Evolutionary conservation across 2,888 invertebrate genomes (phyloP).

Genomic region (Agrochola macilenta): DNA sequence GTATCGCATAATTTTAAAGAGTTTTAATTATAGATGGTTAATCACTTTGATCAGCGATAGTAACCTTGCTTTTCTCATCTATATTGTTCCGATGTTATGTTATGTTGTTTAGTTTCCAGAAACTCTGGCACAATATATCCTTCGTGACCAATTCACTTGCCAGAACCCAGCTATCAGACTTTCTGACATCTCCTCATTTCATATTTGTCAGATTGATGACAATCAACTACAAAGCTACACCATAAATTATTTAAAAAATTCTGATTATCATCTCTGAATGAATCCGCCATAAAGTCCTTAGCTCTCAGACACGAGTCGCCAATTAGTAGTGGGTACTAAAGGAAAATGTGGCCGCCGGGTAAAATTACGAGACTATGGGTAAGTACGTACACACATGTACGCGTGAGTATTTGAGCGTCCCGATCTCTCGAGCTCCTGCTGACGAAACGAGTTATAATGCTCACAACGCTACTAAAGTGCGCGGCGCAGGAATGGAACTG

Average conservation of each 20-base stretch:
- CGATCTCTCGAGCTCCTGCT: constrained; percentile 54
- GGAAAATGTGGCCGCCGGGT: constrained; percentile 85
- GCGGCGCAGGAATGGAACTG: constrained; percentile 4
- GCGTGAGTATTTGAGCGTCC: constrained; percentile 64
- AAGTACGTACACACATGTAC: constrained; percentile 66
- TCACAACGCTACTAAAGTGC: constrained; percentile 38
- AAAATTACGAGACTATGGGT: constrained; percentile 81
- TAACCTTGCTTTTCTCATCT: neutral
- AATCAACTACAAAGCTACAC: neutral
- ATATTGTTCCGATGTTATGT: neutral
- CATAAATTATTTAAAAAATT: neutral
- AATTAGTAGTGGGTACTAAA: constrained; percentile 84
- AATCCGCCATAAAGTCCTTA: constrained; percentile 76
- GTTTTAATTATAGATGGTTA: neutral
- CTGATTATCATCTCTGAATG: constrained; percentile 73
- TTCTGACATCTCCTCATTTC: too few relatives aligned
- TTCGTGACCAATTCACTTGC: neutral
- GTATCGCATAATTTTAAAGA: too few relatives aligned
- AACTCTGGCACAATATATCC: neutral
- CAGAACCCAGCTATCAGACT: too few relatives aligned
- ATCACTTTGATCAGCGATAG: neutral
- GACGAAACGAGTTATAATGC: constrained; percentile 63
- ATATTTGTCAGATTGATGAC: too few relatives aligned
- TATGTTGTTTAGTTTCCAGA: neutral
- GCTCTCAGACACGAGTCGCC: constrained; percentile 85